phyloP scores from a whole-genome alignment of 1,140 invertebrate species.

The Oreohelix idahoensis region DNA sequence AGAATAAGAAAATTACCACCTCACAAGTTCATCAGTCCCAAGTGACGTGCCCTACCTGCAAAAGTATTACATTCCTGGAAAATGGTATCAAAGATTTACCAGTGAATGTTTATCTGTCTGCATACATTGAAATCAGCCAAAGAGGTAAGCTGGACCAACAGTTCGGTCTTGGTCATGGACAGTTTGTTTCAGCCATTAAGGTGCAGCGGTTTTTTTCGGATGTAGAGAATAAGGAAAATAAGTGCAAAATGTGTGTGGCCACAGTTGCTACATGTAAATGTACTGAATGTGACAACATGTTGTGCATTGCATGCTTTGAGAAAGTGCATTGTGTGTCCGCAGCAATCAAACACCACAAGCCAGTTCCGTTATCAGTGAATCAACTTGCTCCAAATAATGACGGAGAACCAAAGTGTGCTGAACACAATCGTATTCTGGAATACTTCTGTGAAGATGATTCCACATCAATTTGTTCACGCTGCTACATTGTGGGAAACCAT shows the following conservation, averaged over 20 bases:
- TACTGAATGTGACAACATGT: conserved; percentile 24
- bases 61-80: not conserved
- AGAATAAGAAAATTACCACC: not conserved
- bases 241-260: conserved; percentile 24
- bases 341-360: conserved; percentile 23
- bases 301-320: conserved; percentile 21
- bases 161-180: not conserved
- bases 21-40: not conserved
- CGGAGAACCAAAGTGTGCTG: conserved; percentile 1
- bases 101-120: conserved; percentile 17
- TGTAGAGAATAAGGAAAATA: not conserved
- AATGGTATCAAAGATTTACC: conserved; percentile 34
- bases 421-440: conserved; percentile 32
- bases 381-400: not conserved
- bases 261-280: conserved; percentile 23
- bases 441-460: conserved; percentile 34
- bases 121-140: conserved; percentile 10
- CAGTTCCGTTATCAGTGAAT: not conserved
- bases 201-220: not conserved
- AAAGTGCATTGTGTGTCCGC: conserved; percentile 26
- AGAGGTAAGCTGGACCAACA: conserved; percentile 13
- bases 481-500: conserved; percentile 33
- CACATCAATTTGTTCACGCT: conserved; percentile 27
- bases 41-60: conserved; percentile 13
- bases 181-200: not conserved